phyloP scores from a whole-genome alignment of 1,140 invertebrate species.

The Brachystomella parvula region DNA sequence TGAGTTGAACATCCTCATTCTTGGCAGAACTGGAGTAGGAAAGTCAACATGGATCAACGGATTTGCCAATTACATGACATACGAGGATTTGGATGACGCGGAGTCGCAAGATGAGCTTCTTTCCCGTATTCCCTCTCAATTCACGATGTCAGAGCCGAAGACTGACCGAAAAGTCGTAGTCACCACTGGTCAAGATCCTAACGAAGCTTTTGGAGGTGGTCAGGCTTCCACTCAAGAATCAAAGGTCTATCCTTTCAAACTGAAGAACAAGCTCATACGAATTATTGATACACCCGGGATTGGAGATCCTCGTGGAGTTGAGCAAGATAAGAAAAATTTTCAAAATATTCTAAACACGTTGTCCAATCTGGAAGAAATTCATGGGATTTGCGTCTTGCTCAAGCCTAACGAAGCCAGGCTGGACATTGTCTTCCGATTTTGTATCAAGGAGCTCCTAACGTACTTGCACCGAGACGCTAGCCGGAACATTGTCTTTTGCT shows the following conservation, averaged over 20 bases:
- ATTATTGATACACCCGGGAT: constrained; percentile 41
- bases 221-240: constrained; percentile 13
- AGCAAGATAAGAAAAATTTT: constrained; percentile 38
- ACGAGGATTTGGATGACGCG: constrained; percentile 16
- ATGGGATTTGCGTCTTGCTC: constrained; percentile 38
- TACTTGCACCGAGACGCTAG: constrained; percentile 34
- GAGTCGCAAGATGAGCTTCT: not conserved
- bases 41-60: constrained; percentile 38
- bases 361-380: constrained; percentile 26
- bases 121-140: constrained; percentile 14
- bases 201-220: constrained; percentile 3
- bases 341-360: constrained; percentile 32
- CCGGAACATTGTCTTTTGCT: constrained; percentile 38
- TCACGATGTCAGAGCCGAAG: constrained; percentile 16
- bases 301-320: constrained; percentile 36
- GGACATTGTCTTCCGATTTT: constrained; percentile 34
- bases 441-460: constrained; percentile 36
- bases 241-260: constrained; percentile 12
- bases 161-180: too few species aligned
- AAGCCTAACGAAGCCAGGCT: constrained; percentile 35
- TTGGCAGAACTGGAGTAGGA: constrained; percentile 35
- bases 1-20: constrained; percentile 25
- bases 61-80: constrained; percentile 28
- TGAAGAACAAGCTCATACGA: constrained; percentile 18
- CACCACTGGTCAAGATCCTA: constrained; percentile 11